phyloP scores from a whole-genome alignment of 2,888 invertebrate species.

The Nymphalis polychloros region DNA sequence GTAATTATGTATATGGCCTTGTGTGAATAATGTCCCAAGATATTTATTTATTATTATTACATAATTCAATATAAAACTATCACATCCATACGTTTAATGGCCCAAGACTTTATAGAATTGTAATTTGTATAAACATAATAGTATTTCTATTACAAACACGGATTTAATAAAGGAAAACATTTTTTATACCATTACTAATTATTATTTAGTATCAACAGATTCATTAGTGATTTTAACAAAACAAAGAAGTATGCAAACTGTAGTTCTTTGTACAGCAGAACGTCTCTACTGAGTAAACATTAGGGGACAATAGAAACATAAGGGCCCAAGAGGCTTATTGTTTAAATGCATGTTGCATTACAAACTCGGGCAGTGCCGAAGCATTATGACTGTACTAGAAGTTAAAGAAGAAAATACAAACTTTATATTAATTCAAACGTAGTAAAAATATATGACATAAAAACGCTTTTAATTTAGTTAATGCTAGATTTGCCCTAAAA shows the following conservation, averaged over 20 bases:
- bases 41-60: too few relatives aligned
- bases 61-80: too few relatives aligned
- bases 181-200: too few relatives aligned
- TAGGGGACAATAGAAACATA: conserved; percentile 21
- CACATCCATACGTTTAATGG: too few relatives aligned
- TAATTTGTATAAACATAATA: too few relatives aligned
- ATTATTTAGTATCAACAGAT: conserved; percentile 1
- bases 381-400: conserved; percentile 3
- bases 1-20: too few relatives aligned
- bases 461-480: not conserved
- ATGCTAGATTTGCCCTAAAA: too few relatives aligned
- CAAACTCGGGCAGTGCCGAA: conserved; percentile 3
- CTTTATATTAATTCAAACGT: not conserved
- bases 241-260: conserved; percentile 22
- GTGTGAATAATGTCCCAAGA: too few relatives aligned
- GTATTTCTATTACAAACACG: too few relatives aligned
- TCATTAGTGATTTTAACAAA: conserved; percentile 10
- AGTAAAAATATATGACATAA: not conserved
- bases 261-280: conserved; percentile 22
- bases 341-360: conserved; percentile 21
- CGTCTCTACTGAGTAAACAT: conserved; percentile 23
- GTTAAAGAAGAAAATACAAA: not conserved
- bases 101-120: too few relatives aligned
- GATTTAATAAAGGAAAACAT: too few relatives aligned
- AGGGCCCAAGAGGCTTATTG: conserved; percentile 23